Evolutionary conservation across 2,797 vertebrate species (phyloP).

Genomic region (Manis crassicaudata): DNA sequence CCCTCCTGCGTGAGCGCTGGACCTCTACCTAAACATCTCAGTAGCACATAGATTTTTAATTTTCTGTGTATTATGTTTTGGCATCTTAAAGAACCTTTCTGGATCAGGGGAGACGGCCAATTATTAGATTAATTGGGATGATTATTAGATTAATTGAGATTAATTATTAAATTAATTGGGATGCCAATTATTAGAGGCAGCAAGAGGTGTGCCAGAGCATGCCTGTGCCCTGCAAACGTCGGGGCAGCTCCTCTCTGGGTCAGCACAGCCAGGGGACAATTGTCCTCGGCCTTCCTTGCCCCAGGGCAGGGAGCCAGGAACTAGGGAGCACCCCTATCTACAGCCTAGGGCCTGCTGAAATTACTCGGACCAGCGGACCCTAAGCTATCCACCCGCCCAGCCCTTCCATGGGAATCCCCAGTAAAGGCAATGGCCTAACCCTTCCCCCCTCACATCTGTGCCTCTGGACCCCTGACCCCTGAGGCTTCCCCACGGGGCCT

Average conservation of each 20-base stretch:
- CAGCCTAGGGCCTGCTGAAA: not conserved
- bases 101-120: not conserved
- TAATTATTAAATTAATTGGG: too few species aligned
- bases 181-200: not conserved
- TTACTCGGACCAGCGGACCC: too few species aligned
- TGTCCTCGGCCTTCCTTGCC: not conserved
- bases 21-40: not conserved
- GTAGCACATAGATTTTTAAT: fast-evolving
- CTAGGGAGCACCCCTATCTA: too few species aligned
- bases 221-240: not conserved
- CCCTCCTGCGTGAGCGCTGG: not conserved
- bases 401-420: not conserved
- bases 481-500: not conserved
- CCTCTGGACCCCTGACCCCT: not conserved
- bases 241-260: not conserved
- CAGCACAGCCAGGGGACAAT: not conserved
- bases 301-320: not conserved
- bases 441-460: not conserved
- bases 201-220: not conserved
- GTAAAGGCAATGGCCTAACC: not conserved
- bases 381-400: not conserved
- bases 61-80: not conserved
- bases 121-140: too few species aligned
- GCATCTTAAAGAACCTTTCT: not conserved
- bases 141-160: too few species aligned